Base-by-base conservation (phyloP, 2,797 vertebrate genomes). In the Xenentodon cancila region DNA sequence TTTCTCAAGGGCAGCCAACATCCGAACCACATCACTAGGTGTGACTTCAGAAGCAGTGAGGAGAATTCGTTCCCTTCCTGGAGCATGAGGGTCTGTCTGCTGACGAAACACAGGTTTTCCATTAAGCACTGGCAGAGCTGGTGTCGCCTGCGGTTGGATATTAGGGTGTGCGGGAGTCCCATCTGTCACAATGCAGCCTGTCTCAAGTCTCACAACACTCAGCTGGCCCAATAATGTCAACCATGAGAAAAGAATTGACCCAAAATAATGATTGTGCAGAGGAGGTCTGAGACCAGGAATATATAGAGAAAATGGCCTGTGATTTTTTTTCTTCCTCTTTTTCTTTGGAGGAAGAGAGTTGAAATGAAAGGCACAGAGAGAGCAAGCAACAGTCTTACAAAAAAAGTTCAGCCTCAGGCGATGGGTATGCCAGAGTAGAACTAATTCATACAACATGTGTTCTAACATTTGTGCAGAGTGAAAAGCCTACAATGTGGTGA, bases 21-120 rank as follows among this genome's bases (percentile, higher is more conserved):
- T 56, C 32, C 46, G 48, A 46, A 60, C 64, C 59, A 56, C 74
- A 54, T 63, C 62, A 64, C 64, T 55, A 71, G 56, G 65, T 62
- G 66, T 74, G 56, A 82, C 79, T 83, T 57, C 46, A 27, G 68
- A 59, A 8, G 32, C 19, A 64, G 52, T 3, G 59, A 64, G 56
- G 55, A 63, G 51, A 59, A 64, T 57, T 78, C 32, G 47, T 54
- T 79, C 59, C 64, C 9, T 61, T 66, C 62, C 37, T 19, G 44
- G 44, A 60, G 37, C 43, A 53, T 1, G 16, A 43, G 72, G 78
- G 68, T 68, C 72, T 75, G 54, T 61, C 70, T 71, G 67, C n/a
- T 40, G 59, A 63, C 73, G 77, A 81, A 84, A 85, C 85, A 86
- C 77, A 82, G 63, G 64, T 84, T 87, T 85, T 89, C 84, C 84